Percentiles rank a stretch among this genome's conserved stretches.
Evolutionary conservation across 2,888 invertebrate species (phyloP).

Genomic region (Leucophenga maculata): DNA sequence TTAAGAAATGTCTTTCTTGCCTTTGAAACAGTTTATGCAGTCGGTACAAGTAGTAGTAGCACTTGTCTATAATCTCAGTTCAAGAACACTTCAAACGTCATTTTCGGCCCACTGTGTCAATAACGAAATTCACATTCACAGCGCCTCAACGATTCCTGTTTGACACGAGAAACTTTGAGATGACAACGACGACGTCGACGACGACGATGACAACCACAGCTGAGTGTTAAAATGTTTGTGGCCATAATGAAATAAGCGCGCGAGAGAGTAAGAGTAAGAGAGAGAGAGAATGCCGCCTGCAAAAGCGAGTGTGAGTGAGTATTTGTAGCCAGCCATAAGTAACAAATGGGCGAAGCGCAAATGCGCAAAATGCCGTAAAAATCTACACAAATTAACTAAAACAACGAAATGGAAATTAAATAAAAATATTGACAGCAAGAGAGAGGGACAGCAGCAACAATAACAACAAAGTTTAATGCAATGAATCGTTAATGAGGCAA

Average conservation of each 20-base stretch:
- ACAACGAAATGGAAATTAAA: conserved; percentile 31
- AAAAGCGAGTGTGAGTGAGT: too few species aligned
- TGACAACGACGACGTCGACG: too few species aligned
- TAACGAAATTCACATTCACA: not conserved
- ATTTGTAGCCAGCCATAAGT: too few species aligned
- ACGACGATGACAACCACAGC: not conserved
- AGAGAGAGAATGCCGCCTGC: not conserved
- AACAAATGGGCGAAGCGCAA: conserved; percentile 20
- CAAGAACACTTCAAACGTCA: too few species aligned
- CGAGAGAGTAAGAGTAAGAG: not conserved
- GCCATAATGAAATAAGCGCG: conserved; percentile 44
- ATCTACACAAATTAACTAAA: conserved; percentile 20
- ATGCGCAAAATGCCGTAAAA: conserved; percentile 31
- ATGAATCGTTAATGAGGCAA: conserved; percentile 17
- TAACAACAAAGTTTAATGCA: not conserved
- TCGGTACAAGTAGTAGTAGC: too few species aligned
- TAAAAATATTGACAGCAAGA: conserved; percentile 8
- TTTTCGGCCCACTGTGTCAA: too few species aligned
- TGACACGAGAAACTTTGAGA: conserved; percentile 28
- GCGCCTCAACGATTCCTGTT: conserved; percentile 11
- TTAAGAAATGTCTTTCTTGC: too few species aligned
- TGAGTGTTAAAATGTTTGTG: conserved; percentile 53
- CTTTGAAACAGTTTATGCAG: too few species aligned
- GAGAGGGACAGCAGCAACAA: not conserved
- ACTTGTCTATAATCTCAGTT: too few species aligned